These are phyloP conservation scores for Macrotrachela quadricornifera DNA, from an alignment of 1,140 invertebrate genomes.

Conservation along the genomic window DNA sequence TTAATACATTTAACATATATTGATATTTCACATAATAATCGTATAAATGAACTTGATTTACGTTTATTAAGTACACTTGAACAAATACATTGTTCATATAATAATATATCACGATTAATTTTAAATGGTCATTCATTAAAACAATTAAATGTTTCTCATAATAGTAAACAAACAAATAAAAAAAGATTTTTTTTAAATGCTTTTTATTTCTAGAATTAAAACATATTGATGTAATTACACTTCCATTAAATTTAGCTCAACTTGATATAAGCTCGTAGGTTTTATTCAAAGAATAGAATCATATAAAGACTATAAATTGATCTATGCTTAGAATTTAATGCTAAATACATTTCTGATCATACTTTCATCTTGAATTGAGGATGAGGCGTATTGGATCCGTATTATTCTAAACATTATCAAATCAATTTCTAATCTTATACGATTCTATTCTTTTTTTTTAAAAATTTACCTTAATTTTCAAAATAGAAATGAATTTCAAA, in stretches of 20 bases:
- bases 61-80: constrained; percentile 21
- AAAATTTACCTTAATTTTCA: constrained; percentile 17
- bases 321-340: too few relatives aligned
- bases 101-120: constrained; percentile 18
- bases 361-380: too few relatives aligned
- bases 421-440: too few relatives aligned
- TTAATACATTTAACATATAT: constrained; percentile 25
- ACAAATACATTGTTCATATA: constrained; percentile 26
- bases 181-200: not conserved
- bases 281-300: not conserved
- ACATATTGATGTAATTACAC: not conserved
- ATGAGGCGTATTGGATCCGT: too few relatives aligned
- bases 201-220: not conserved
- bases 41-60: constrained; percentile 21
- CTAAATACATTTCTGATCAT: too few relatives aligned
- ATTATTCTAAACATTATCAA: too few relatives aligned
- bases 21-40: constrained; percentile 23
- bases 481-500: constrained; percentile 22
- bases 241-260: not conserved
- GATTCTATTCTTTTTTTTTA: not conserved
- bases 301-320: not conserved
- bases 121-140: constrained; percentile 22
- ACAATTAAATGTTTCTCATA: constrained; percentile 19
- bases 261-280: not conserved
- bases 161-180: constrained; percentile 16